phyloP scores from a whole-genome alignment of 2,888 invertebrate species.

The Eurois occulta region DNA sequence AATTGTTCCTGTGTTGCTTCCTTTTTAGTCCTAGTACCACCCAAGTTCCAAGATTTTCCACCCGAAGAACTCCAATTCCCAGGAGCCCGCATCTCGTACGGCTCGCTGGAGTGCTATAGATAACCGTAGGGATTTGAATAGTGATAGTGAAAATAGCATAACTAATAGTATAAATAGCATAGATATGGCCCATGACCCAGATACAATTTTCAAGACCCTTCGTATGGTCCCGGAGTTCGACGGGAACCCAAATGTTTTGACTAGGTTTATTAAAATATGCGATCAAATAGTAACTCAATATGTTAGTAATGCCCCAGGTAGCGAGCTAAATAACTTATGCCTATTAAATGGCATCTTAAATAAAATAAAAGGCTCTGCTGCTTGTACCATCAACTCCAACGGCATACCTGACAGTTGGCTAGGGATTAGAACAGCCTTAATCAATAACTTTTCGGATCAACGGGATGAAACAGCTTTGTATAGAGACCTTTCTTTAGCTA shows the following conservation, averaged over 20 bases:
- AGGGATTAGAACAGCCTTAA: slow-evolving; percentile 1
- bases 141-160: not conserved
- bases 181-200: not conserved
- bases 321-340: not conserved
- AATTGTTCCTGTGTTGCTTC: slow-evolving; percentile 12
- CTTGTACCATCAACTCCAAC: not conserved
- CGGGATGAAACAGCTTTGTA: not conserved
- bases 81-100: not conserved
- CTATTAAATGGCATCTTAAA: not conserved
- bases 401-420: not conserved
- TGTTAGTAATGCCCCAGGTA: not conserved
- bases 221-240: not conserved
- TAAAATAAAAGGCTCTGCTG: not conserved
- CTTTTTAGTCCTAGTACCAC: not conserved
- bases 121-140: slow-evolving; percentile 1
- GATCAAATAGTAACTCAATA: not conserved
- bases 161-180: too few relatives aligned
- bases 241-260: not conserved
- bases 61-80: not conserved
- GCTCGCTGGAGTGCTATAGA: not conserved
- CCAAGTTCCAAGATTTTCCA: slow-evolving; percentile 10
- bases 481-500: too few relatives aligned
- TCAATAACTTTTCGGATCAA: not conserved
- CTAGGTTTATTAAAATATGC: slow-evolving; percentile 7
- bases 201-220: slow-evolving; percentile 5